These are phyloP conservation scores for Geothlypis trichas DNA, from an alignment of 2,113 vertebrate species.

Conservation along the genomic window DNA sequence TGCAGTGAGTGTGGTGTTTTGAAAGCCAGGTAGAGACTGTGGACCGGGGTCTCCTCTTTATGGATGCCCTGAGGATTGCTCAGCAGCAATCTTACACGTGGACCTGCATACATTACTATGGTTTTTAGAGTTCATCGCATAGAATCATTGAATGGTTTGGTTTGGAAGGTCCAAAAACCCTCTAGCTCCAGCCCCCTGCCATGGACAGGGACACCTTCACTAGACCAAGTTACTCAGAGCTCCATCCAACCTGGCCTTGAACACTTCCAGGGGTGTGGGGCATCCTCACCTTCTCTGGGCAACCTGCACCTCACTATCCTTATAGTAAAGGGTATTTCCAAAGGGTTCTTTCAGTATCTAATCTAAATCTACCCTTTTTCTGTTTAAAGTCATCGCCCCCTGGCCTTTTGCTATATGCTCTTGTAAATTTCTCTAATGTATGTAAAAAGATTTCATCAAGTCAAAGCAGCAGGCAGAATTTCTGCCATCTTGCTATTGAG, in stretches of 20 bases:
- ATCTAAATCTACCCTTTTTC: background rate
- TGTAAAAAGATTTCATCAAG: background rate
- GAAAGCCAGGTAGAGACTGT: background rate
- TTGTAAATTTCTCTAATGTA: background rate
- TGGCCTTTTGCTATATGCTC: background rate
- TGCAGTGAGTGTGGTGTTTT: fast-evolving
- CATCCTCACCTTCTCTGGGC: background rate
- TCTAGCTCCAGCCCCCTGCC: background rate
- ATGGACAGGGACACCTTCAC: background rate
- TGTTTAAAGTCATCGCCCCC: background rate
- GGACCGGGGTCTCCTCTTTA: background rate
- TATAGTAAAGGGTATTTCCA: background rate
- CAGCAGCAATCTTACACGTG: background rate
- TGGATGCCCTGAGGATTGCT: too few species aligned
- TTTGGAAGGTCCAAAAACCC: background rate
- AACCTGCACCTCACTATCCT: background rate
- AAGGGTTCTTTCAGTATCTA: background rate
- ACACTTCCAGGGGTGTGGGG: fast-evolving
- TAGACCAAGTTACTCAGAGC: background rate
- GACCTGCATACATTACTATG: background rate
- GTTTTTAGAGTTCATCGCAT: background rate
- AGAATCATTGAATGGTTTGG: background rate
- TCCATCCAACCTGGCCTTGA: background rate
- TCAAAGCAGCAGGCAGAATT: background rate
- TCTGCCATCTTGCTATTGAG: background rate